Evolutionary conservation across 2,888 invertebrate species (phyloP), one percentile per base, ranked within the genome.

Genomic region (Uloborus plumipes): DNA sequence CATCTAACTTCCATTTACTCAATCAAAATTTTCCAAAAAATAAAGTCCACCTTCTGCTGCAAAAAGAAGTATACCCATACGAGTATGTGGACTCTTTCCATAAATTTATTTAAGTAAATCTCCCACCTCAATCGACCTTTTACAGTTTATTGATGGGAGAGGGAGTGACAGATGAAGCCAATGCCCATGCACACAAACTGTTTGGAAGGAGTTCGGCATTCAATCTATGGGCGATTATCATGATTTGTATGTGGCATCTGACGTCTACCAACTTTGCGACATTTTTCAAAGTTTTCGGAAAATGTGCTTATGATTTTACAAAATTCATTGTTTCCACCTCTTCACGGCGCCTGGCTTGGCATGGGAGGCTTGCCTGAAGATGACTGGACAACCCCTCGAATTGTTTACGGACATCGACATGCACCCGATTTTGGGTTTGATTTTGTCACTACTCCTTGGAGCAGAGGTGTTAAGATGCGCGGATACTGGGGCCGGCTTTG

Each of bases 271-370:
- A 7, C 82, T 87, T 13, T 86, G 86, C 13, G 85, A 86, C 62
- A 84, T 86, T 0, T 87, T 87, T 80, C 86, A 87, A 78, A 82
- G 77, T 11, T 88, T 87, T 84, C 59, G 87, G 51, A 69, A 72
- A 13, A 64, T 85, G 16, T 84, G 85, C 20, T 31, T 86, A 13
- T 22, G 69, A 14, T 39, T 86, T 39, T 86, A 87, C 62, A 59
- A 85, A 15, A 72, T 87, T 4, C 87, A 88, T 75, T 86, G 86
- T 0, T 71, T 59, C 7, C 71, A 85, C 58, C 86, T 86, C 51
- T 86, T 84, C 47, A 84, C 85, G 1, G 59, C 84, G 1, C 86
- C 87, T 7, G 86, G 86, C 0, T 79, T 87, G 9, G 79, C 79
- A 15, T 79, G 72, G 79, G 59, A 79, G 22, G 72, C 79, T 14